phyloP scores from a whole-genome alignment of 1,140 invertebrate species.

The Caenorhabditis remanei region DNA sequence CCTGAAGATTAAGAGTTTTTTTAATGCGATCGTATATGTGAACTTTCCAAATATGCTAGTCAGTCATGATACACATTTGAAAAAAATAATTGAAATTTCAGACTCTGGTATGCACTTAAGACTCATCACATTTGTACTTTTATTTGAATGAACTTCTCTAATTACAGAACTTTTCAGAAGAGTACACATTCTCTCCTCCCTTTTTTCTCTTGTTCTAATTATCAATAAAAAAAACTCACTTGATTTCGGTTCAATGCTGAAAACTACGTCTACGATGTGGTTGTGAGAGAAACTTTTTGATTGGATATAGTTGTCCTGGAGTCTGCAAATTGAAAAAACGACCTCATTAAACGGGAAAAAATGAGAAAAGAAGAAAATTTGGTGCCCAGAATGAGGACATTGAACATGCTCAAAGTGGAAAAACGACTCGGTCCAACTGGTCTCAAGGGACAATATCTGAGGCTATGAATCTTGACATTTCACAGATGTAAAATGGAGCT shows the following conservation, averaged over 20 bases:
- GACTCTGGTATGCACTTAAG: no score
- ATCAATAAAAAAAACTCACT: constrained; percentile 4
- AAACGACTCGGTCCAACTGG: constrained; percentile 42
- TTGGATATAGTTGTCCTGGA: constrained; percentile 38
- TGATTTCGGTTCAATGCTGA: constrained; percentile 32
- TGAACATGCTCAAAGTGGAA: constrained; percentile 51
- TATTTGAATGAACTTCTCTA: no score
- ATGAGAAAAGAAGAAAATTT: neutral
- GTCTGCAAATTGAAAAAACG: constrained; percentile 38
- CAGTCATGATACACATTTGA: no score
- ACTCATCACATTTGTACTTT: no score
- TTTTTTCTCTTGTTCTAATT: no score
- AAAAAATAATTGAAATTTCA: no score
- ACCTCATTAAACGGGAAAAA: neutral
- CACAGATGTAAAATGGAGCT: constrained; percentile 41
- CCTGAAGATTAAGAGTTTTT: neutral
- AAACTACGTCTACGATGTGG: constrained; percentile 20
- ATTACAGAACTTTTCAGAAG: no score
- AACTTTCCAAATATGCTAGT: no score
- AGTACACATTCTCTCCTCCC: no score
- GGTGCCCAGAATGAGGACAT: constrained; percentile 6
- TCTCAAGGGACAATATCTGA: constrained; percentile 50
- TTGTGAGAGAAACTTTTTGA: constrained; percentile 35
- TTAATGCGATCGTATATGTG: no score
- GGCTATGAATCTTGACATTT: constrained; percentile 49